Base-by-base conservation (phyloP, 2,113 vertebrate species). In the Gobio gobio region DNA sequence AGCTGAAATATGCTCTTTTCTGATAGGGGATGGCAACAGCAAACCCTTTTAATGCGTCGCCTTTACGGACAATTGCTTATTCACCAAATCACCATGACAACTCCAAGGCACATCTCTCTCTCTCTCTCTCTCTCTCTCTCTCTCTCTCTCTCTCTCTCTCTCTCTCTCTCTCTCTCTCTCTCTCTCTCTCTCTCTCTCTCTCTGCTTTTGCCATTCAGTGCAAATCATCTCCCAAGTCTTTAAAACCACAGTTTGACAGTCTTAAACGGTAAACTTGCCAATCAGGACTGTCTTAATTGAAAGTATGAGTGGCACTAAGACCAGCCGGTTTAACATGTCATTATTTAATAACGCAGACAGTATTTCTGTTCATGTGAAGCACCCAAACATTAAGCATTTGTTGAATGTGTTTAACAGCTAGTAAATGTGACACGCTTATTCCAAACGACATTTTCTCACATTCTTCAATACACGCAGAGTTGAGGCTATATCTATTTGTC, bases 71-170 rank as follows among this genome's bases (percentile, higher is more conserved):
- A 91, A 91, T 90, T 91, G 91, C 90, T 92, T 93, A 94, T 94
- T 94, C 90, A 91, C 90, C 87, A 90, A 91, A 94, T 94, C 91
- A 91, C 93, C 91, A 93, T 94, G 94, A 94, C 94, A 94, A 94
- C 93, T 94, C 90, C 47, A 74, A 89, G 90, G 89, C 91, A 90
- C 90, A 92, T 91, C 92, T 90, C 91, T 90, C 76, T 80, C 33
- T 70, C 61, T 90, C 91, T 90, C 76, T 61, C 49, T 85, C 61
- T 14, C 33, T 61, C 77, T 91, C 92, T 90, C 91, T 90, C 70
- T 84, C 36, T 83, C 82, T 43, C 36, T 63, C 87, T 90, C 91
- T 90, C 91, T 90, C 91, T 91, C 77, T 74, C 49, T 85, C 61
- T 40, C 33, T 61, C 75, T 91, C 92, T 90, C 91, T 91, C 70